These are phyloP conservation scores for Oxytorus armatus DNA, from an alignment of 2,888 invertebrate species.

Conservation along the genomic window DNA sequence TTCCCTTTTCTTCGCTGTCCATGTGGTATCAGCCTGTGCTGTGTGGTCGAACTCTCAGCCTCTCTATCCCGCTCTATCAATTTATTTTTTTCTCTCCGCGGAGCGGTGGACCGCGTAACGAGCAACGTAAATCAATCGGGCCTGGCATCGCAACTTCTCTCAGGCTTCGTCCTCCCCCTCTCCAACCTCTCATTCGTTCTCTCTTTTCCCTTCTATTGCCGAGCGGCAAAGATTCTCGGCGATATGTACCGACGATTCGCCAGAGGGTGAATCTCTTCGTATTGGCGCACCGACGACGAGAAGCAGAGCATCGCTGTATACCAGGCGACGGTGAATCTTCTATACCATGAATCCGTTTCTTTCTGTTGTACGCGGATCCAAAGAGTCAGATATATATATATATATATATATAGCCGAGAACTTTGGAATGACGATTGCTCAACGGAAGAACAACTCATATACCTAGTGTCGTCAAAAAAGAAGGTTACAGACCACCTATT, in stretches of 20 bases:
- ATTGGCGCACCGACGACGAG: slow-evolving; percentile 4
- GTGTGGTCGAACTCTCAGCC: slow-evolving; percentile 55
- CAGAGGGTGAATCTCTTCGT: slow-evolving; percentile 51
- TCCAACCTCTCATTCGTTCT: slow-evolving; percentile 20
- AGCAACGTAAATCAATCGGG: slow-evolving; percentile 84
- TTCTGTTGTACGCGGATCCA: neutral
- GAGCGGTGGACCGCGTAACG: slow-evolving; percentile 84
- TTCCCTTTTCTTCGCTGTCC: slow-evolving; percentile 47
- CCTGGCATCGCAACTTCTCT: slow-evolving; percentile 82
- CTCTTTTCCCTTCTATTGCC: slow-evolving; percentile 41
- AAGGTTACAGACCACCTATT: neutral
- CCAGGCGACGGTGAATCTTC: neutral
- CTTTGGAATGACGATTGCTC: neutral
- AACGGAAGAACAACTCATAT: neutral
- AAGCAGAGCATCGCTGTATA: slow-evolving; percentile 12
- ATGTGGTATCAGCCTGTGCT: slow-evolving; percentile 49
- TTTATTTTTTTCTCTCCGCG: slow-evolving; percentile 80
- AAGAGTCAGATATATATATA: no score
- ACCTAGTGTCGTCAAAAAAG: neutral
- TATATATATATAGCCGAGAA: neutral
- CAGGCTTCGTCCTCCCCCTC: slow-evolving; percentile 53
- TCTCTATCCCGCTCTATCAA: slow-evolving; percentile 75
- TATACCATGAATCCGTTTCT: slow-evolving; percentile 27
- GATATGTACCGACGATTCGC: slow-evolving; percentile 37
- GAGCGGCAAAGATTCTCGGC: slow-evolving; percentile 40